Base-by-base conservation (phyloP, 2,888 invertebrate species). In the Biston stratarius region DNA sequence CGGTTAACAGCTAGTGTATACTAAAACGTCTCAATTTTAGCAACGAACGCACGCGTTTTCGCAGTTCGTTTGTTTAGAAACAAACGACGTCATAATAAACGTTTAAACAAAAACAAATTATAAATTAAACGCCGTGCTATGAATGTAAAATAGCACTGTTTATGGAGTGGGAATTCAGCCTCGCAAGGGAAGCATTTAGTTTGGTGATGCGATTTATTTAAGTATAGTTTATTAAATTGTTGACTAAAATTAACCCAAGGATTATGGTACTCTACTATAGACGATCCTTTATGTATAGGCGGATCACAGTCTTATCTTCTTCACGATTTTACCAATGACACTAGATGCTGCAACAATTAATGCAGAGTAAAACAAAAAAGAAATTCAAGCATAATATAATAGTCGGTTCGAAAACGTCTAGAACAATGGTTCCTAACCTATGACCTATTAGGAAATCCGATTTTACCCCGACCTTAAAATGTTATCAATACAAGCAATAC, bases 71-170 rank as follows among this genome's bases (percentile, higher is more conserved):
- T 74, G 78, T 79, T 77, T 77, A 64, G 24, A 81, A 79, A 82
- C 78, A 83, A 83, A 83, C 79, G 78, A 71, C 62, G 72, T 68
- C 64, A 70, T 79, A 74, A 77, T 77, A 80, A 80, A 76, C 69
- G 74, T 75, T 77, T 72, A 76, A 80, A 80, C 76, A 78, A 80
- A 81, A 82, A 80, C 76, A 80, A 75, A 76, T 79, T 81, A 81
- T 83, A 80, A 83, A 83, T 83, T 80, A 81, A 74, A 77, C 70
- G 76, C 76, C 75, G 76, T 74, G 74, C 72, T 71, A 64, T 75
- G 81, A 87, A 85, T 83, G 83, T 80, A 77, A 85, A 83, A 55
- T 75, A 73, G 74, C 74, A 74, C 71, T 62, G 55, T 71, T 74
- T 73, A 68, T 73, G 69, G 66, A 58, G 65, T 63, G 61, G 49